phyloP scores from a whole-genome alignment of 2,888 invertebrate genomes.

The Parnassius apollo region DNA sequence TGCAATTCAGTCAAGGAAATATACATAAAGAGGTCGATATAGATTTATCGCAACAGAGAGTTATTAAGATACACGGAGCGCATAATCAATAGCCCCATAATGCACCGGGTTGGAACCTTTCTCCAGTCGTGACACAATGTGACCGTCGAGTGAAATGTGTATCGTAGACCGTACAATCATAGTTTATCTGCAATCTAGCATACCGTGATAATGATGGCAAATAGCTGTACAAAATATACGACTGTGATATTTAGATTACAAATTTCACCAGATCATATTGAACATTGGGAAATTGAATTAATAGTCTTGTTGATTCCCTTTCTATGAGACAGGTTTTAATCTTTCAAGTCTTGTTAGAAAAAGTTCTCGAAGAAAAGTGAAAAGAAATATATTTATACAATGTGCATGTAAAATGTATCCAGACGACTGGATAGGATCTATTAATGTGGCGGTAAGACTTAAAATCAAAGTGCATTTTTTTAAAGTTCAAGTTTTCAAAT shows the following conservation, averaged over 20 bases:
- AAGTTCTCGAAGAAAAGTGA: too few relatives aligned
- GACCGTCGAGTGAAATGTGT: slow-evolving; percentile 12
- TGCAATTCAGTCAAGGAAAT: slow-evolving; percentile 2
- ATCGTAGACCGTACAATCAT: slow-evolving; percentile 9
- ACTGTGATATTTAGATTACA: background rate
- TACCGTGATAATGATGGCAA: slow-evolving; percentile 6
- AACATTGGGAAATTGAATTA: too few relatives aligned
- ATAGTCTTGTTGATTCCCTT: too few relatives aligned
- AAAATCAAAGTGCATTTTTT: too few relatives aligned
- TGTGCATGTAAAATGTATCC: too few relatives aligned
- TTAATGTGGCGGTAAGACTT: too few relatives aligned
- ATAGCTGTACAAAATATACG: background rate
- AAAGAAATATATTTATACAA: too few relatives aligned
- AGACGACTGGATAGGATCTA: too few relatives aligned
- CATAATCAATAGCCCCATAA: slow-evolving; percentile 17
- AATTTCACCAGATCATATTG: too few relatives aligned
- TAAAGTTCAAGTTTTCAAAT: too few relatives aligned
- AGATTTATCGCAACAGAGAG: slow-evolving; percentile 4
- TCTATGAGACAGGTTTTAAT: too few relatives aligned
- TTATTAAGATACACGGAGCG: slow-evolving; percentile 7
- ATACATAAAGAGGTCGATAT: slow-evolving; percentile 3
- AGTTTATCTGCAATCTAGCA: slow-evolving; percentile 5
- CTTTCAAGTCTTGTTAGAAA: too few relatives aligned
- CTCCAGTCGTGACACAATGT: slow-evolving; percentile 23
- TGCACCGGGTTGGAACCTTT: slow-evolving; percentile 19